Base-by-base conservation (phyloP, 2,888 invertebrate species). In the Pseudanteris insignis region DNA sequence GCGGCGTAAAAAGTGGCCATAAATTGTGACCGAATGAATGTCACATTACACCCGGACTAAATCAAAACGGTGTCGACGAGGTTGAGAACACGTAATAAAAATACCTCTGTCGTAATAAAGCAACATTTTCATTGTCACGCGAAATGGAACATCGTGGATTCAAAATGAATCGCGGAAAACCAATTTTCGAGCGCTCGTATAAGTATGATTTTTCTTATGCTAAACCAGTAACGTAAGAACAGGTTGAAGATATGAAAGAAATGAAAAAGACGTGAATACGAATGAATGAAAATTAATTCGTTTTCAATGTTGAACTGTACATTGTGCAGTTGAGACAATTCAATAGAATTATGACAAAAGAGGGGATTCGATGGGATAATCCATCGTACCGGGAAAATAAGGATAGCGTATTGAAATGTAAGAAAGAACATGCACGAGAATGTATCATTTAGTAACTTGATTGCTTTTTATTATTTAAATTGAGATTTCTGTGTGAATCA, bases 71-170 rank as follows among this genome's bases (percentile, higher is more conserved):
- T 37, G 29, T 14, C 12, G 26, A 10, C 13, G 10, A 28, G 18
- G 14, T 10, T 10, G 33, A 15, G 46, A 40, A 34, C 34, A 18
- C 29, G 29, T 47, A 47, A 46, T 46, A 46, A 46, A 47, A 47
- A 47, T 47, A 47, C 14, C 37, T 13, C 11, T 12, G 9, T 10
- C 12, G 37, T 47, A 47, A 47, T 47, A 47, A 47, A 47, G 37
- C 37, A 47, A 47, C 36, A 28, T 47, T 37, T 37, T 30, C 47
- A 47, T 47, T 47, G 36, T 47, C 47, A 12, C 29, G 18, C 12
- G 30, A 47, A 43, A 47, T 47, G 36, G 28, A 36, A 36, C 29
- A 7, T 36, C 18, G 18, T 9, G 34, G 13, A 21, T 47, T 28
- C 26, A 9, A 21, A 47, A 37, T 37, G 29, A 37, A 47, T 30